phyloP scores from a whole-genome alignment of 2,888 invertebrate genomes.

The Disparrhopalites patrizii region DNA sequence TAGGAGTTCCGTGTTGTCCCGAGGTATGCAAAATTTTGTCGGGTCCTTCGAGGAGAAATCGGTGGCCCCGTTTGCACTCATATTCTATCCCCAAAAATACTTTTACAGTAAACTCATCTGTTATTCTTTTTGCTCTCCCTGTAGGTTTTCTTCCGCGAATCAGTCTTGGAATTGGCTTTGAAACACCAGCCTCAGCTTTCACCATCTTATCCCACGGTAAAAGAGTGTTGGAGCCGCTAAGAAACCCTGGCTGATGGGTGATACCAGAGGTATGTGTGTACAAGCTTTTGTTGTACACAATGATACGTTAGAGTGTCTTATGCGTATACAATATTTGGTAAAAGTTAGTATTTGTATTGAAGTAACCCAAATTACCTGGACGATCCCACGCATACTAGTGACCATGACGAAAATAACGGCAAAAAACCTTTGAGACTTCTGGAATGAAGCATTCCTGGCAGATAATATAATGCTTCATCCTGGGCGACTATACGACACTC shows the following conservation, averaged over 20 bases:
- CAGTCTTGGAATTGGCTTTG: constrained; percentile 36
- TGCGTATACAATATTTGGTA: not conserved
- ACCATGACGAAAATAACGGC: constrained; percentile 87
- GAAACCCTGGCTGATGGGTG: constrained; percentile 85
- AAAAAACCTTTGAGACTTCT: constrained; percentile 67
- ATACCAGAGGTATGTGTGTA: constrained; percentile 63
- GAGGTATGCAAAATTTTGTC: constrained; percentile 73
- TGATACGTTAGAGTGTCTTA: not conserved
- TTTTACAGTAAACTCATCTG: constrained; percentile 70
- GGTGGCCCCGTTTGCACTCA: constrained; percentile 95
- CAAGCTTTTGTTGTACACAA: constrained; percentile 36
- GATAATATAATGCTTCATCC: too few relatives aligned
- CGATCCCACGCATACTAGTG: constrained; percentile 81
- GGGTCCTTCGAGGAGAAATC: constrained; percentile 85
- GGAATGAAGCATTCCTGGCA: constrained; percentile 84
- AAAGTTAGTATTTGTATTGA: constrained; percentile 5
- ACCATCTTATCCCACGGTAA: constrained; percentile 90
- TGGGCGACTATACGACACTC: not conserved
- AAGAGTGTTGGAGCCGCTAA: constrained; percentile 82
- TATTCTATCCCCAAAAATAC: constrained; percentile 82
- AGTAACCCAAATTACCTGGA: constrained; percentile 53
- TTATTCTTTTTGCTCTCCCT: constrained; percentile 27
- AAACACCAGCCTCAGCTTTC: constrained; percentile 49
- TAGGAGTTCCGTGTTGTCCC: constrained; percentile 66
- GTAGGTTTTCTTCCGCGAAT: constrained; percentile 33